Base-by-base conservation (phyloP, 2,888 invertebrate species). In the Microplitis manilae region DNA sequence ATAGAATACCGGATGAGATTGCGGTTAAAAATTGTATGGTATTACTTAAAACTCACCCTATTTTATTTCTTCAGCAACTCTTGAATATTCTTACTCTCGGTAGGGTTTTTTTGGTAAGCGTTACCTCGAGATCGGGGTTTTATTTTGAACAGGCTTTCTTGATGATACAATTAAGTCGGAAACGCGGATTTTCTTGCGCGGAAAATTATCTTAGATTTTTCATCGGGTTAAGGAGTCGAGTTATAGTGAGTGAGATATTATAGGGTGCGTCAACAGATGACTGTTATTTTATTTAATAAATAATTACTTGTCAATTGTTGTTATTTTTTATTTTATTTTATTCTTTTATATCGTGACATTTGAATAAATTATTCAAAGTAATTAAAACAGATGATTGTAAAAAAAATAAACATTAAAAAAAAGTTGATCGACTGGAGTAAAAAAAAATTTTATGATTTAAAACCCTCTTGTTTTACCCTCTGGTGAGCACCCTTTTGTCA, bases 161-260 rank as follows among this genome's bases (percentile, higher is more conserved):
- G 89, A 90, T 90, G 89, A 89, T 89, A 89, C 90, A 90, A 90
- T 90, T 90, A 90, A 90, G 87, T 85, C 77, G 68, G 62, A 79
- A 78, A 69, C 78, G 59, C 82, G 83, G 84, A 86, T 87, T 87
- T 87, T 85, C 86, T 84, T 87, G 85, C 85, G 85, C 84, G 88
- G 86, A 88, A 88, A 90, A 90, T 90, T 88, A 86, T 89, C 87
- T 87, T 84, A 86, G 87, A 89, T 90, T 90, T 90, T 89, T 90
- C 88, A 88, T 85, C 80, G 73, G 75, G 74, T 80, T 75, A 39
- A 8, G 50, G 15, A 8, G 50, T 50, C 50, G 9, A 50, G 13
- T 13, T 13, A 50, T 50, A 30, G 30, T 30, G 30, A 30, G 30
- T 30, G 30, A 30, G 9, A 50, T 13, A 50, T 13, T 13, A 13